Evolutionary conservation across 2,797 vertebrate genomes (phyloP).

Genomic region (Tapirus indicus): DNA sequence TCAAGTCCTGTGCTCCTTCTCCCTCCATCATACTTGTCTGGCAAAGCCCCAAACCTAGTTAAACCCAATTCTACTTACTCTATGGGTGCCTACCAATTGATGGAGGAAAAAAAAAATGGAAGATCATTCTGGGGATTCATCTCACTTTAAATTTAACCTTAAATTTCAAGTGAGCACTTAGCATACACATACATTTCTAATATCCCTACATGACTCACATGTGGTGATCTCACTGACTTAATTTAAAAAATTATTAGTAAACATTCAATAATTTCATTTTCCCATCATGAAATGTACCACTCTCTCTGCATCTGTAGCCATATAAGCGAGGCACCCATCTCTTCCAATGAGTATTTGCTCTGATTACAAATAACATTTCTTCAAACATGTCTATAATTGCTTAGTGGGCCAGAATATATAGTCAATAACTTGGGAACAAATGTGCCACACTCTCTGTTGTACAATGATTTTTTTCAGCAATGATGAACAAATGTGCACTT

Average conservation of each 20-base stretch:
- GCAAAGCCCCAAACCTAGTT: not conserved
- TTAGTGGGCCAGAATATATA: not conserved
- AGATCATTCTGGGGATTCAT: not conserved
- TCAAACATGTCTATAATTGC: not conserved
- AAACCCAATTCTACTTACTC: not conserved
- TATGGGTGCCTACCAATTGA: not conserved
- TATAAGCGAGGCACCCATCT: not conserved
- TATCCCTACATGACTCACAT: not conserved
- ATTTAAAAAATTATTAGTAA: conserved; percentile 13
- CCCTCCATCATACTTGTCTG: not conserved
- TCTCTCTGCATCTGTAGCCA: not conserved
- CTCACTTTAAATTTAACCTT: not conserved
- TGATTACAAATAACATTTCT: not conserved
- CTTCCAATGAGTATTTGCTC: not conserved
- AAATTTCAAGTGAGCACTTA: not conserved
- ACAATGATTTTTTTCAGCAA: not conserved
- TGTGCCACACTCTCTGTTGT: not conserved
- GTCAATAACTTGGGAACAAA: not conserved
- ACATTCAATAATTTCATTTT: conserved; percentile 4
- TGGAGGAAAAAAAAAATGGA: not conserved
- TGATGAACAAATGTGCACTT: not conserved
- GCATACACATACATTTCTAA: not conserved
- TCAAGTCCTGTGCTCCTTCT: not conserved
- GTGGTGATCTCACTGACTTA: not conserved
- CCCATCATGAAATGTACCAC: not conserved